Base-by-base conservation (phyloP, 2,888 invertebrate species). In the Deladenus siricidicola region DNA sequence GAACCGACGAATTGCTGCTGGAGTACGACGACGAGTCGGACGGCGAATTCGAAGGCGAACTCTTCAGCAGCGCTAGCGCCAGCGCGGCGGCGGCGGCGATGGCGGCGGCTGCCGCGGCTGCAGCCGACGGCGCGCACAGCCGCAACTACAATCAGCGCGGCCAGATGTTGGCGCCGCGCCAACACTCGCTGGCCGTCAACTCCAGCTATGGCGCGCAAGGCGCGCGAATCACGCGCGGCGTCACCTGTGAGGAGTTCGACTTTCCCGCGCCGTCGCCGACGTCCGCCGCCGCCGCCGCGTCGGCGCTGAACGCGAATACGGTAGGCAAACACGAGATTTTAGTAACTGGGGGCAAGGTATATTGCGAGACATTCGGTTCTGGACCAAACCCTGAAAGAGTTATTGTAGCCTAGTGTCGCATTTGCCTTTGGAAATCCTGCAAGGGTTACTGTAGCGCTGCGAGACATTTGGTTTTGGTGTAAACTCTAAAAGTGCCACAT, bases 1-100 rank as follows among this genome's bases (percentile, higher is more conserved):
- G 75, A 58, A 75, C 75, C 26, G 75, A 75, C 58, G 75, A 75
- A 51, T 62, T 73, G 43, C 71, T 73, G 47, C 28, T 71, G n/a
- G 75, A 75, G 54, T 72, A 73, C 50, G 74, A 75, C 50, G 69
- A 69, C 23, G 65, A 60, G 17, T 54, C 62, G 26, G 58, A 60
- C 23, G 39, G 34, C 6, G 50, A 50, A n/a, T 24, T 53, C n/a
- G 53, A 53, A 24, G 53, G 39, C 3, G 39, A 34, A 39, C 39
- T 53, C 34, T 53, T 53, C 34, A 10, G 23, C n/a, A 53, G 17
- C 24, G 53, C 17, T 21, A 26, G 24, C 23, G 23, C 53, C 14
- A 21, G 6, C 34, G 26, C 50, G 3, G 23, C 47, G 17, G 17
- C 24, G 23, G 30, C 50, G 23, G 30, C 19, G 26, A 28, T 57